phyloP scores from a whole-genome alignment of 1,140 invertebrate genomes.

The Babylonia areolata region DNA sequence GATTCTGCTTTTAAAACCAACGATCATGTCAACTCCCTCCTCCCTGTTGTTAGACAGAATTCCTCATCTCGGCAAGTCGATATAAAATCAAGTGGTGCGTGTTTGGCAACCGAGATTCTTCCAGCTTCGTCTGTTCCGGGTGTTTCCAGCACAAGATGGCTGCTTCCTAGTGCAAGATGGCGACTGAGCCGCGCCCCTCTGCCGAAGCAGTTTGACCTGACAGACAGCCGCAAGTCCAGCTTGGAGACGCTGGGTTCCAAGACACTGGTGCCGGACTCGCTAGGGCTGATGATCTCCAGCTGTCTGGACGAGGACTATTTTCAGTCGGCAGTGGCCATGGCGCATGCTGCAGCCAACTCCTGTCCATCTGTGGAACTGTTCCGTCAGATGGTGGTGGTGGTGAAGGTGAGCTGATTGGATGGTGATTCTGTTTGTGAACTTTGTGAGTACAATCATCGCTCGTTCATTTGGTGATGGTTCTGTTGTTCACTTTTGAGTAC shows the following conservation, averaged over 20 bases:
- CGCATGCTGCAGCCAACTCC: not conserved
- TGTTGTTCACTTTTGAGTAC: too few species aligned
- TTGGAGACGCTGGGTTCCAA: not conserved
- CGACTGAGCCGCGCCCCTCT: not conserved
- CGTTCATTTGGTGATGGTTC: too few species aligned
- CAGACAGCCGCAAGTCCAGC: not conserved
- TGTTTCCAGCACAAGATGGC: not conserved
- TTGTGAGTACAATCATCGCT: too few species aligned
- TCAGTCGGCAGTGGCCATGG: not conserved
- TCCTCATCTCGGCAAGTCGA: too few species aligned
- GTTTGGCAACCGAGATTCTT: not conserved
- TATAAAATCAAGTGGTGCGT: not conserved
- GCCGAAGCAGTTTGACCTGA: not conserved
- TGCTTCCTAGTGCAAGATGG: not conserved
- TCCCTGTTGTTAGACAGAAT: not conserved
- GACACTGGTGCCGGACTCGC: not conserved
- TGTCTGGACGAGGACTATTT: constrained; percentile 1
- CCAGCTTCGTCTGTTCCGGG: not conserved
- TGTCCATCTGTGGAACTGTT: constrained; percentile 5
- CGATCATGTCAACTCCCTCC: not conserved
- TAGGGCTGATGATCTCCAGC: not conserved
- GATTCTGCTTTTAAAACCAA: not conserved
- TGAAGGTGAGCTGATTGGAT: constrained; percentile 6
- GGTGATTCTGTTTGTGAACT: too few species aligned
- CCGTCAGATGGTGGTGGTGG: not conserved